A percentile compares a stretch with the other conserved stretches of the same genome.
phyloP scores from a whole-genome alignment of 2,113 vertebrate genomes.

The Erythrolamprus reginae region DNA sequence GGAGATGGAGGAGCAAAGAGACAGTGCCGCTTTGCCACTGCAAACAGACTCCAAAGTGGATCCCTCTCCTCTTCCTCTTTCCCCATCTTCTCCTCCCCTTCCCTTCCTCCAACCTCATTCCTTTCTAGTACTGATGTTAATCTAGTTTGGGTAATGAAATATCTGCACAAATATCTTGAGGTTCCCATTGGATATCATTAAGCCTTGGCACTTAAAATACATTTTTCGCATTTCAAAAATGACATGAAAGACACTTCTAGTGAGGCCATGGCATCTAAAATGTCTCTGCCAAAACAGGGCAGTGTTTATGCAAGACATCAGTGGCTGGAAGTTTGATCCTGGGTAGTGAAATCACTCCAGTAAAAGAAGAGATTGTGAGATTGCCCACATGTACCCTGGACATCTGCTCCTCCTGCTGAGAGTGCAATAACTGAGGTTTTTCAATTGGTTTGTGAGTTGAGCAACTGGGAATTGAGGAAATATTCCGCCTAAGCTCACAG shows the following conservation, averaged over 20 bases:
- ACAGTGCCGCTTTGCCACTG: no score
- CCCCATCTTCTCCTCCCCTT: no score
- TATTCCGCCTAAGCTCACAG: background rate
- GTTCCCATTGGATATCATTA: constrained; percentile 4
- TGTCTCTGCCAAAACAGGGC: background rate
- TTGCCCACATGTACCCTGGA: background rate
- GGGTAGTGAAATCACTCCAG: background rate
- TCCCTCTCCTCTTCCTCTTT: no score
- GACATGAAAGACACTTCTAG: background rate
- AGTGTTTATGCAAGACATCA: background rate
- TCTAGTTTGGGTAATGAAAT: no score
- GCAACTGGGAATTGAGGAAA: background rate
- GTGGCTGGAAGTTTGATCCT: background rate
- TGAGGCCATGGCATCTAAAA: background rate
- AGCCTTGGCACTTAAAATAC: background rate
- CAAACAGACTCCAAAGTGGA: no score
- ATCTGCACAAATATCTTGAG: background rate
- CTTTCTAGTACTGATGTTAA: no score
- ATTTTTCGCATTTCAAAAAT: background rate
- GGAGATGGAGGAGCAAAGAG: no score
- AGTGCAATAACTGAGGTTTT: background rate
- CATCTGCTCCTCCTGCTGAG: background rate
- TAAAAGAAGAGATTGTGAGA: background rate
- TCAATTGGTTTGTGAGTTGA: background rate
- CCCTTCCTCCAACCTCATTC: no score